Base-by-base conservation (phyloP, 1,140 invertebrate genomes). In the Meloidogyne chitwoodi region DNA sequence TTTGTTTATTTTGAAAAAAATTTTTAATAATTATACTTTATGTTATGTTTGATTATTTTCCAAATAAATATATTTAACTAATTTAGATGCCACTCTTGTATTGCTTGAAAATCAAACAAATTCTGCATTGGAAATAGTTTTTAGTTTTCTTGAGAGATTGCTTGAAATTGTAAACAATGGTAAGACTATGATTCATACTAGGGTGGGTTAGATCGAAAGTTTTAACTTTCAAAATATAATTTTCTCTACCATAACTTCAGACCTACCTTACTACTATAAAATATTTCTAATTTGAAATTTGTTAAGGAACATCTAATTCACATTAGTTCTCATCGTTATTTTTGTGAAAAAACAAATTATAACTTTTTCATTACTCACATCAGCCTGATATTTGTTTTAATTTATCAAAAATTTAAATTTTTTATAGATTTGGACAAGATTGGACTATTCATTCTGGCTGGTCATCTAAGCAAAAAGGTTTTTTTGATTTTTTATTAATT, bases 401-500 rank as follows among this genome's bases (percentile, higher is more conserved):
- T 38, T 38, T 38, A 6, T 38, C 34, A 38, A 3, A 38, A 31
- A 31, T 31, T 31, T 16, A 44, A 48, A 14, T n/a, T 56, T 56
- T n/a, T 56, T 48, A 5, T n/a, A 24, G 75, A 77, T 27, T 26
- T 79, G 27, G 76, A 78, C 62, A 64, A 79, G 24, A 12, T 79
- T n/a, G 76, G 76, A 24, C 62, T 77, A 1, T 79, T 68, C 26
- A 63, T 70, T 2, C 38, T 79, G 22, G 65, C 76, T 61, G 77
- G 75, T 1, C 61, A 77, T 27, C 34, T 76, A 10, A 70, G 75
- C 29, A 69, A 72, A 31, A 77, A 79, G 65, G 67, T 77, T 10
- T 22, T 26, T 48, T 24, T 76, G 38, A 14, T 10, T 24, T 65
- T 10, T 65, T 27, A 56, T 19, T 56, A 24, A 64, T 24, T 26